Evolutionary conservation across 1,140 invertebrate genomes (phyloP), one percentile per base, ranked within the genome.

Genomic region (Phortica variegata): DNA sequence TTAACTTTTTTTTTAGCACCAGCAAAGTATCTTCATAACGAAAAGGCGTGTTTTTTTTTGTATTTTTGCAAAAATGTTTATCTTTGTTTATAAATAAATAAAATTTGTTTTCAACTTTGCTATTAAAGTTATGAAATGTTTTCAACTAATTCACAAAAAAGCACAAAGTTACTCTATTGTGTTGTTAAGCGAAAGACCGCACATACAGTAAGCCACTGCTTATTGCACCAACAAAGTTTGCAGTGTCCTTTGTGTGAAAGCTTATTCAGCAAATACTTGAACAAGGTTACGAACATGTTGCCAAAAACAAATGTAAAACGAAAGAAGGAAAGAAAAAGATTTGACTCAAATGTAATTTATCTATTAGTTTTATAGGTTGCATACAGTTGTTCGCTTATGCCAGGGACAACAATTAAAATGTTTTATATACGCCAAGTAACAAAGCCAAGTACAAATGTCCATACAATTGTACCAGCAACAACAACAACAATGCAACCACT

Each of bases 381-480:
- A 47, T 44, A 36, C 58, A 51, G 47, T 55, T 36, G 51, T 38
- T 46, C 56, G 59, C 63, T 60, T 49, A 48, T 48, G 20, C 48
- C 47, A 50, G 36, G 47, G 53, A 49, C 56, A 60, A 49, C 50
- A 60, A 54, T 60, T 54, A 52, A 62, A 51, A 58, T 54, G 44
- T 48, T 32, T 49, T 47, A 53, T 43, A 52, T 34, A 19, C 38
- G 23, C 38, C 16, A 16, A 29, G 46, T 56, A 52, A 33, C 49
- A 29, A 23, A 57, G 47, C 40, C 44, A 26, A 36, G 19, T 12
- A 31, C 10, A 13, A 16, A 18, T 3, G 41, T n/a, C n/a, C n/a
- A n/a, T n/a, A n/a, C n/a, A n/a, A n/a, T n/a, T n/a, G n/a, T n/a
- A n/a, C n/a, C n/a, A n/a, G n/a, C n/a, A n/a, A n/a, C n/a, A n/a